Percentiles rank a stretch among this genome's conserved stretches.
These are phyloP conservation scores for Macaria notata DNA, from an alignment of 2,888 invertebrate genomes.

Conservation along the genomic window DNA sequence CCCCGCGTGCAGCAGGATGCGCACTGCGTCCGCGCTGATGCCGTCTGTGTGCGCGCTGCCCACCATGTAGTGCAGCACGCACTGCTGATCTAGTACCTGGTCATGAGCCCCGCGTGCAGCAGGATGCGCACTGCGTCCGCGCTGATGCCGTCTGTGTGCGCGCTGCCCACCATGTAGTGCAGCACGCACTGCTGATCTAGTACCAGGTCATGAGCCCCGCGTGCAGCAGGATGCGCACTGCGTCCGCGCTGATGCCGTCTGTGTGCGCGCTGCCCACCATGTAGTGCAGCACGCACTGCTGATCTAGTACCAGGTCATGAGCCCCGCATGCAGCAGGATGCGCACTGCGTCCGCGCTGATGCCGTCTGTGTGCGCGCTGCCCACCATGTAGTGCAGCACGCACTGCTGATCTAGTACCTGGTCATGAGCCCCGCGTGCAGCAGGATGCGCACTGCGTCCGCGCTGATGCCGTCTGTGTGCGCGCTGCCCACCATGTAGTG, in stretches of 20 bases:
- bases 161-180: slow-evolving; percentile 97
- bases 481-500: slow-evolving; percentile 98
- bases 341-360: too few relatives aligned
- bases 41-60: slow-evolving; percentile 95
- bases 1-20: slow-evolving; percentile 95
- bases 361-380: slow-evolving; percentile 93
- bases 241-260: slow-evolving; percentile 95
- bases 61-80: slow-evolving; percentile 96
- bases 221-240: slow-evolving; percentile 94
- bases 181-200: slow-evolving; percentile 83
- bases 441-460: slow-evolving; percentile 96
- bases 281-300: slow-evolving; percentile 91
- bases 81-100: slow-evolving; percentile 70
- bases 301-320: slow-evolving; percentile 89
- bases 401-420: slow-evolving; percentile 76
- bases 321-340: slow-evolving; percentile 88
- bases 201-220: slow-evolving; percentile 92
- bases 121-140: slow-evolving; percentile 96
- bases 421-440: slow-evolving; percentile 97
- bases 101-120: slow-evolving; percentile 93
- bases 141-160: slow-evolving; percentile 94
- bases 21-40: slow-evolving; percentile 95
- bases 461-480: slow-evolving; percentile 94
- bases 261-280: slow-evolving; percentile 96
- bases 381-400: slow-evolving; percentile 98